Base-by-base conservation (phyloP, 2,888 invertebrate species). In the Matsumyia berberina region DNA sequence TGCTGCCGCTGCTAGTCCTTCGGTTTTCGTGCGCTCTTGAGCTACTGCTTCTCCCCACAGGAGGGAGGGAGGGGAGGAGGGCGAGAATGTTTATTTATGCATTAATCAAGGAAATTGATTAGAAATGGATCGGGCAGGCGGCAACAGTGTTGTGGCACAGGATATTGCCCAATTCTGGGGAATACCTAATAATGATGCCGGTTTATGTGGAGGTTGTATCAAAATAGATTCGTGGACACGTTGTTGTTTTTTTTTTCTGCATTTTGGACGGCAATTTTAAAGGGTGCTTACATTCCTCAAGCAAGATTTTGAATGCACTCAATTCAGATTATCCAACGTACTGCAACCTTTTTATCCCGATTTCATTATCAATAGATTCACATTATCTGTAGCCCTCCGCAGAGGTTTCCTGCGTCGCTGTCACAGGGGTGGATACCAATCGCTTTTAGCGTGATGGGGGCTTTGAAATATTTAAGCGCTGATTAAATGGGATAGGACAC, bases 91-190 rank as follows among this genome's bases (percentile, higher is more conserved):
- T 83, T 83, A 83, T 83, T 83, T 83, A 73, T 83, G 83, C 83
- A 83, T 83, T 83, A 83, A 83, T 83, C 83, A 83, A 79, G 55
- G 57, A 83, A 83, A 83, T 83, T 83, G 83, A 83, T 83, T 83
- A 79, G 83, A 83, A 78, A 79, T 69, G 73, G 67, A 79, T 83
- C 79, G 69, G 79, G 62, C 79, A 79, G 73, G 70, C 78, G 58
- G 64, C 49, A 37, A 55, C 66, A 73, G 55, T 73, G 67, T 33
- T 60, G 53, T 24, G 64, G 77, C 53, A 60, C 58, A 51, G 72
- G 64, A 79, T 79, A 72, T 72, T 66, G 72, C 15, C 58, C 58
- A 31, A 60, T 44, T 73, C n/a, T 53, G 12, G 79, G 79, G 72
- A 73, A 66, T 79, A 72, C 51, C 66, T 72, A 79, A 73, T 72